Percentiles rank a stretch among this genome's conserved stretches.
Conservation (phyloP, 2,113 vertebrate species). For the Eleginops maclovinus region DNA sequence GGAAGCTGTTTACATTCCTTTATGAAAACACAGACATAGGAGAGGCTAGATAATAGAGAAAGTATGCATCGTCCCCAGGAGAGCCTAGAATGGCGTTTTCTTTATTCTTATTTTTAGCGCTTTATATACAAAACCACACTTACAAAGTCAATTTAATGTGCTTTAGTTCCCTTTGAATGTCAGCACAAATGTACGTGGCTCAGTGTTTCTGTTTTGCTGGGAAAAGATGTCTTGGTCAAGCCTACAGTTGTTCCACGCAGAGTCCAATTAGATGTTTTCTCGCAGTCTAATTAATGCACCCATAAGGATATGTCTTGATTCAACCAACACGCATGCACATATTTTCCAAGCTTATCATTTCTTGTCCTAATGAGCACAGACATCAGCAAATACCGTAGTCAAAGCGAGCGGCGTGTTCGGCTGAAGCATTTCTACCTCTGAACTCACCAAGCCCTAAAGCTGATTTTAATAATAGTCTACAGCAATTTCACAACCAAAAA, state of each 20-base stretch:
- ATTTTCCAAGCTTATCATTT: slow-evolving; percentile 36
- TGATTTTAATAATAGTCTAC: slow-evolving; percentile 29
- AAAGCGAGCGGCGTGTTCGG: background rate
- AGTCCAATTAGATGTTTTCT: slow-evolving; percentile 76
- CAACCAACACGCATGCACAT: slow-evolving; percentile 52
- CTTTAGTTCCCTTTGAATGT: slow-evolving; percentile 32
- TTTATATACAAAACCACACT: slow-evolving; percentile 12
- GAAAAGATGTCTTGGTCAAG: slow-evolving; percentile 56
- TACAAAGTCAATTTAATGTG: slow-evolving; percentile 32
- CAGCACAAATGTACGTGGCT: slow-evolving; percentile 12
- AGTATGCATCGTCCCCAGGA: background rate
- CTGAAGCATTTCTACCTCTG: slow-evolving; percentile 16
- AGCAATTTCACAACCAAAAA: slow-evolving; percentile 11
- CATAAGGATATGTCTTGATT: slow-evolving; percentile 68
- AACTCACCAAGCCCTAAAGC: slow-evolving; percentile 27
- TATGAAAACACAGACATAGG: slow-evolving; percentile 28
- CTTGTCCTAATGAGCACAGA: slow-evolving; percentile 47
- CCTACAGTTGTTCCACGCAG: slow-evolving; percentile 46
- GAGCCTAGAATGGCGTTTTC: background rate
- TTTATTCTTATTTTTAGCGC: background rate
- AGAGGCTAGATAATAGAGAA: slow-evolving; percentile 26
- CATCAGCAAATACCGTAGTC: slow-evolving; percentile 17
- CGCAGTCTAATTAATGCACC: slow-evolving; percentile 68
- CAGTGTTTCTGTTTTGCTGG: slow-evolving; percentile 38
- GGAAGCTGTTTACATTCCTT: slow-evolving; percentile 50